Evolutionary conservation across 1,140 invertebrate genomes (phyloP).

Genomic region (Drosophila asahinai): DNA sequence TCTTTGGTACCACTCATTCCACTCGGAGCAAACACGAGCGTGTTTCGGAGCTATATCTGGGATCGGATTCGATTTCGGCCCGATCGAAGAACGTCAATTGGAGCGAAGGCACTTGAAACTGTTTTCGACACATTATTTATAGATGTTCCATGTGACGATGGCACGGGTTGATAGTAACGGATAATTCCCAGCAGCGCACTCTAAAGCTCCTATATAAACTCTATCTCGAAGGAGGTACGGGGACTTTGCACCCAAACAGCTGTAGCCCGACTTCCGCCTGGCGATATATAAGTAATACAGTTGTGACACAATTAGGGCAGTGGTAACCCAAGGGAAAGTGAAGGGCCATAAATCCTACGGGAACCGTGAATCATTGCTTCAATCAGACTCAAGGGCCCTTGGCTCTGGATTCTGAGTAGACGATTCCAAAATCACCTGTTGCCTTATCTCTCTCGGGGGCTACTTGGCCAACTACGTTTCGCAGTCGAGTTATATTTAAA

Average conservation of each 20-base stretch:
- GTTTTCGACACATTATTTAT: conserved; percentile 46
- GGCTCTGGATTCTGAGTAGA: not conserved
- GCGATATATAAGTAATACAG: conserved; percentile 7
- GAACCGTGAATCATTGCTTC: conserved; percentile 18
- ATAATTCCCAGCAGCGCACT: conserved; percentile 33
- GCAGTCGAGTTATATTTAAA: conserved; percentile 21
- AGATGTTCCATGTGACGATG: conserved; percentile 39
- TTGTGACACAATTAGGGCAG: not conserved
- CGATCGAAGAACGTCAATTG: conserved; percentile 36
- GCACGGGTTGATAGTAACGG: conserved; percentile 33
- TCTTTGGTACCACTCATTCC: not conserved
- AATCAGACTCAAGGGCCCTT: conserved; percentile 9
- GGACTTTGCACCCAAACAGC: conserved; percentile 35
- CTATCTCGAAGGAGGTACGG: conserved; percentile 1
- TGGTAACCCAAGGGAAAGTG: conserved; percentile 17
- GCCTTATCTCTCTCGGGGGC: conserved; percentile 1
- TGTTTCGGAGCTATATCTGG: conserved; percentile 9
- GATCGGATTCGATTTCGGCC: conserved; percentile 9
- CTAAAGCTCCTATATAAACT: not conserved
- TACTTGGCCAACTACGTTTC: not conserved
- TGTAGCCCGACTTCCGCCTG: conserved; percentile 27
- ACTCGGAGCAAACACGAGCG: not conserved
- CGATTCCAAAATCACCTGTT: conserved; percentile 9
- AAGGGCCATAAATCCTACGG: conserved; percentile 19
- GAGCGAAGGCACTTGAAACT: conserved; percentile 34